phyloP scores from a whole-genome alignment of 1,140 invertebrate genomes.

The Drosophila jambulina region DNA sequence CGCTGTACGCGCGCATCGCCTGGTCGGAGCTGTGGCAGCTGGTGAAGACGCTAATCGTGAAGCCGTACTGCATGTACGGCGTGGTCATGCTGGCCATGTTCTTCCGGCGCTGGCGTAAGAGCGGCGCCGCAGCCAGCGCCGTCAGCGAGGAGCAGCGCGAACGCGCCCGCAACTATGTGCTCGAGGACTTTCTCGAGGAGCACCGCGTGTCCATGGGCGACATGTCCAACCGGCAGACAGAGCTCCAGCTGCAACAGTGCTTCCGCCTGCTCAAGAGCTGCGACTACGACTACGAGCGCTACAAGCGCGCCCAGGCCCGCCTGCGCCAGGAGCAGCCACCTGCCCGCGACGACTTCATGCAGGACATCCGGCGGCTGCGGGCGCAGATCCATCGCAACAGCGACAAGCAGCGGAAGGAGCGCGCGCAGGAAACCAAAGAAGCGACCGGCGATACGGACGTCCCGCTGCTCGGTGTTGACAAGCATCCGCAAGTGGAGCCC shows the following conservation, averaged over 20 bases:
- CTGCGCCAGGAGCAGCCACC: slow-evolving; percentile 60
- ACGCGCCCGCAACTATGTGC: slow-evolving; percentile 80
- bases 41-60: slow-evolving; percentile 77
- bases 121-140: slow-evolving; percentile 44
- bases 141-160: slow-evolving; percentile 66
- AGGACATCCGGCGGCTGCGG: slow-evolving; percentile 75
- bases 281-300: slow-evolving; percentile 77
- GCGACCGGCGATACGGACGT: neutral
- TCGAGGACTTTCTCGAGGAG: slow-evolving; percentile 83
- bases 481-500: neutral
- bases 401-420: slow-evolving; percentile 64
- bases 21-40: slow-evolving; percentile 75
- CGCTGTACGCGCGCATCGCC: slow-evolving; percentile 65
- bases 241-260: slow-evolving; percentile 73
- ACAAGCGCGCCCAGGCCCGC: slow-evolving; percentile 68
- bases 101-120: slow-evolving; percentile 80
- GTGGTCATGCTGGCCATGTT: slow-evolving; percentile 84
- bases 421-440: slow-evolving; percentile 50
- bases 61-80: slow-evolving; percentile 81
- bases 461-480: neutral
- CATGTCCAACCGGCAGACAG: slow-evolving; percentile 77
- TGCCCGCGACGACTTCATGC: slow-evolving; percentile 72
- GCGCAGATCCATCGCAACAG: slow-evolving; percentile 76
- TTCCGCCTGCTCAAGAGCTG: slow-evolving; percentile 73
- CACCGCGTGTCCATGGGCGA: slow-evolving; percentile 81